Percentiles rank a stretch among this genome's conserved stretches.
Evolutionary conservation across 2,797 vertebrate genomes (phyloP).

Genomic region (Euphonia xanthogaster): DNA sequence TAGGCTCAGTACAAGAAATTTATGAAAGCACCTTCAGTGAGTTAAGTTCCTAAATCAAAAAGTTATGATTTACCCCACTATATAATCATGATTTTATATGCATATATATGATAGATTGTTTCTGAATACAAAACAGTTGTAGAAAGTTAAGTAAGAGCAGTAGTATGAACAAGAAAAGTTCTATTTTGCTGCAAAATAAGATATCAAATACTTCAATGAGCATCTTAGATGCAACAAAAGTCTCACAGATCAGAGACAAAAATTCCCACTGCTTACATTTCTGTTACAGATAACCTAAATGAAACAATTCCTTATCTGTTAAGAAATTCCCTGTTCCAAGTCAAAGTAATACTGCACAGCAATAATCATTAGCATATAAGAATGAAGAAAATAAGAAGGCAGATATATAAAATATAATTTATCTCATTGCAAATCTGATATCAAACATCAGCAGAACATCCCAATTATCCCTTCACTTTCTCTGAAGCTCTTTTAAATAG

Average conservation of each 20-base stretch:
- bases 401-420: not conserved
- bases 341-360: not conserved
- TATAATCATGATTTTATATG: not conserved
- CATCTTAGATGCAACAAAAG: not conserved
- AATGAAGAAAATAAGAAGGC: not conserved
- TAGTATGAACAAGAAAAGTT: not conserved
- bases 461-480: not conserved
- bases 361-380: not conserved
- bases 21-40: not conserved
- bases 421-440: not conserved
- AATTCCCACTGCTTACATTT: not conserved
- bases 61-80: not conserved
- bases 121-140: not conserved
- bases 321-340: not conserved
- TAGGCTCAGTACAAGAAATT: not conserved
- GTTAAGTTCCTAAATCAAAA: not conserved
- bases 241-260: not conserved
- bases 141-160: not conserved
- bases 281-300: not conserved
- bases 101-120: not conserved
- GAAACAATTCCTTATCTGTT: not conserved
- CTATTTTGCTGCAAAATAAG: not conserved
- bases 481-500: not conserved
- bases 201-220: not conserved
- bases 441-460: not conserved